Conservation (phyloP, 2,888 invertebrate species). For the Pardosa pseudoannulata region DNA sequence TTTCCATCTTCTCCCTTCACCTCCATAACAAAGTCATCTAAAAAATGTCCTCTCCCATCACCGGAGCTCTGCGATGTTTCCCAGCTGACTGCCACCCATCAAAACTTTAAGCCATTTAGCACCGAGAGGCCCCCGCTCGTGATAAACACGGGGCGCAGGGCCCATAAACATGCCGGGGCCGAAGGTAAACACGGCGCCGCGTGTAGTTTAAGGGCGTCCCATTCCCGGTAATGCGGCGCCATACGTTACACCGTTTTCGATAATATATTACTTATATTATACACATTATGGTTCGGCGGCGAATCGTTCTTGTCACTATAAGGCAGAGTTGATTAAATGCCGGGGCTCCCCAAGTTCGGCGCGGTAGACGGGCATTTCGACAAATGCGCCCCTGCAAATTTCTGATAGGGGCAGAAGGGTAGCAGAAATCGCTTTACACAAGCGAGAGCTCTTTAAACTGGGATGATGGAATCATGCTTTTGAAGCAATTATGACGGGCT, state of each 20-base stretch:
- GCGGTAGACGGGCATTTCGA: not conserved
- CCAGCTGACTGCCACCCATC: conserved; percentile 52
- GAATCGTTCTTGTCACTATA: conserved; percentile 51
- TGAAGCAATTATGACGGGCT: no score
- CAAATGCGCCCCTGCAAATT: not conserved
- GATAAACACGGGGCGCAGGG: conserved; percentile 49
- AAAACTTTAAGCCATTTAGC: conserved; percentile 62
- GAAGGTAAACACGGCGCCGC: conserved; percentile 54
- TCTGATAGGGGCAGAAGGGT: no score
- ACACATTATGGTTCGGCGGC: conserved; percentile 65
- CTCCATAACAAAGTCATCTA: not conserved
- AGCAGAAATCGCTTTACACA: no score
- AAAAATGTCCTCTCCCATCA: not conserved
- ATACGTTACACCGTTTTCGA: conserved; percentile 49
- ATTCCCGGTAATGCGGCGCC: conserved; percentile 61
- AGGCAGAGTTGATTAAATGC: conserved; percentile 61
- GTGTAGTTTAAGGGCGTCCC: conserved; percentile 52
- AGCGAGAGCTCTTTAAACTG: no score
- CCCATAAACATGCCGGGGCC: conserved; percentile 49
- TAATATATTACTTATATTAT: conserved; percentile 68
- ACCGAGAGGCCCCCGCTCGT: conserved; percentile 22
- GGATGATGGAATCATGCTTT: no score
- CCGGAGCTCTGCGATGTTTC: conserved; percentile 20
- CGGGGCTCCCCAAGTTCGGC: not conserved
- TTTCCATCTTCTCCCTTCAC: not conserved